Percentiles rank a stretch among this genome's conserved stretches.
Conservation (phyloP, 2,888 invertebrate species). For the Hydraecia micacea region DNA sequence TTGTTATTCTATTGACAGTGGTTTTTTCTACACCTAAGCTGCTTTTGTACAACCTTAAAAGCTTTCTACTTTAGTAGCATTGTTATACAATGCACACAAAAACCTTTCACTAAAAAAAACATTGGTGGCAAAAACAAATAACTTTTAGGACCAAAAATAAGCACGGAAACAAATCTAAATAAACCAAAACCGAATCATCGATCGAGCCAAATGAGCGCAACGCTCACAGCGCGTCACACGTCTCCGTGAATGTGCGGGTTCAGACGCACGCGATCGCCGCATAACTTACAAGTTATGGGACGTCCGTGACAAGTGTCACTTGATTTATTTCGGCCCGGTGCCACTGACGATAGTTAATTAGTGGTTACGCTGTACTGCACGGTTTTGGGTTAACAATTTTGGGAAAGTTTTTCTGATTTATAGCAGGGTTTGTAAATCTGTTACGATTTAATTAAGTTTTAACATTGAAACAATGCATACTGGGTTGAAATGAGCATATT, state of each 20-base stretch:
- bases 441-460: conserved; percentile 10
- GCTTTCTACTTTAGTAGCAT: neutral
- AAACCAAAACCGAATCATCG: neutral
- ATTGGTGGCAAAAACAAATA: neutral
- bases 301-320: conserved; percentile 78
- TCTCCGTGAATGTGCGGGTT: conserved; percentile 22
- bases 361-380: conserved; percentile 49
- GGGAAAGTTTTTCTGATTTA: conserved; percentile 14
- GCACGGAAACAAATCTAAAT: neutral
- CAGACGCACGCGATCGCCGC: conserved; percentile 72
- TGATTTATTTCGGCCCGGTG: conserved; percentile 76
- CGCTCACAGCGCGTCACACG: conserved; percentile 2
- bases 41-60: neutral
- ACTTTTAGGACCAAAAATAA: neutral
- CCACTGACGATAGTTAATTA: conserved; percentile 68
- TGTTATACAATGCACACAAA: neutral
- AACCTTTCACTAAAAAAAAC: neutral
- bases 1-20: neutral
- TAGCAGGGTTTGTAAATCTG: neutral
- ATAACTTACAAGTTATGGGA: conserved; percentile 82
- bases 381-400: conserved; percentile 28
- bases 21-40: neutral
- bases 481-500: neutral
- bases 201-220: neutral
- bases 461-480: neutral